Conservation (phyloP, 2,113 vertebrate genomes). For the Megaleporinus macrocephalus region DNA sequence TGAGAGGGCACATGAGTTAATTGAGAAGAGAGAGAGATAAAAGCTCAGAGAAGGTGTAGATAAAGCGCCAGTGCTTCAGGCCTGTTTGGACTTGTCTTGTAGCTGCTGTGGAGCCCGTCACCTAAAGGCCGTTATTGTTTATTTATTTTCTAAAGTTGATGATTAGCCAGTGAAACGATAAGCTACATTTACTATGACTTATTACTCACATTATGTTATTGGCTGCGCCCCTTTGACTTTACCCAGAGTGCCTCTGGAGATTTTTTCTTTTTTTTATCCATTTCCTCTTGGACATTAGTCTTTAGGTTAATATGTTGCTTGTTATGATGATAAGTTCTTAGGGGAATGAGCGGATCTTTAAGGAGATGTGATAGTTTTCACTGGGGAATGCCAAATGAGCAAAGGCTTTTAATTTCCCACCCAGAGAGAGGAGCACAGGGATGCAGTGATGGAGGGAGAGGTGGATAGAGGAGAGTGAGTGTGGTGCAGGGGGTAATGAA, state of each 20-base stretch:
- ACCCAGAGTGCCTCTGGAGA: slow-evolving; percentile 59
- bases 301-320: slow-evolving; percentile 64
- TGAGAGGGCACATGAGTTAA: not conserved
- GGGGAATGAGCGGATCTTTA: slow-evolving; percentile 63
- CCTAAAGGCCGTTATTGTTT: not conserved
- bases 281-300: slow-evolving; percentile 65
- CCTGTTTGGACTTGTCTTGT: slow-evolving; percentile 2
- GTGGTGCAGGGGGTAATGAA: slow-evolving; percentile 33
- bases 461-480: slow-evolving; percentile 9
- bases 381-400: not conserved
- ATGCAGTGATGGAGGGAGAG: not conserved
- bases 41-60: slow-evolving; percentile 4
- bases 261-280: slow-evolving; percentile 60
- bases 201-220: slow-evolving; percentile 63
- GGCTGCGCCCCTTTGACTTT: slow-evolving; percentile 67
- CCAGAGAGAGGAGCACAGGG: not conserved
- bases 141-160: not conserved
- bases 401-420: slow-evolving; percentile 24
- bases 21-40: slow-evolving; percentile 48
- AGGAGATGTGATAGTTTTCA: slow-evolving; percentile 29
- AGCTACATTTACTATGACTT: slow-evolving; percentile 7
- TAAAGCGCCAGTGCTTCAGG: not conserved
- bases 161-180: not conserved
- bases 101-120: not conserved
- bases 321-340: slow-evolving; percentile 45